Base-by-base conservation (phyloP, 2,797 vertebrate genomes). In the Lycodopsis pacificus region DNA sequence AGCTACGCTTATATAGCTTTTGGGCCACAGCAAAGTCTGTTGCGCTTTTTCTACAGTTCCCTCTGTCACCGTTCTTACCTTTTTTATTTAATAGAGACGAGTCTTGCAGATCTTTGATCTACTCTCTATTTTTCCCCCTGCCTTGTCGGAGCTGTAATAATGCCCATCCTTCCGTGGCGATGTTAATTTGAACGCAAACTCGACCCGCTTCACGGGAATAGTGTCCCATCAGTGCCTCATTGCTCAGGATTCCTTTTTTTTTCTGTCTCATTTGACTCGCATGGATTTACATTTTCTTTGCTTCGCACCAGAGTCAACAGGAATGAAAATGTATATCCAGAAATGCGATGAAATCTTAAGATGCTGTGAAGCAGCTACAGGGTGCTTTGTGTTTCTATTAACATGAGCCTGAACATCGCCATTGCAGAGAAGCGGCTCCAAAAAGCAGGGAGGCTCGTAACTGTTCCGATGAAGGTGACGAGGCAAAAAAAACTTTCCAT, bases 401-500 rank as follows among this genome's bases (percentile, higher is more conserved):
- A 68, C 44, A 46, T 80, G 68, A 38, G 46, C 20, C 9, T 17
- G 36, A 73, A 83, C 42, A 61, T 73, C 67, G 42, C 20, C 27
- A 6, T 57, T 10, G 68, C 75, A 59, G 63, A 48, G 54, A 66
- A 64, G 51, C 36, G 9, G 49, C 20, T 84, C 17, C 17, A 53
- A 27, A 54, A 67, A 32, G 30, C 8, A 12, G 73, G n/a, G 27
- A 57, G 53, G 15, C 65, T 57, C 72, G 72, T 44, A 48, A 38
- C 57, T 76, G 63, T 65, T 5, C 3, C 61, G 13, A 65, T 80
- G 32, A 73, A 81, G 79, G 73, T 72, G 46, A 40, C n/a, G 51
- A 64, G 12, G 30, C 36, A 46, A 32, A 32, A 30, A 4, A 32
- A 4, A 65, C 86, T 87, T 91, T 91, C 86, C 89, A 64, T 10